Base-by-base conservation (phyloP, 2,113 vertebrate species). In the Apus apus region DNA sequence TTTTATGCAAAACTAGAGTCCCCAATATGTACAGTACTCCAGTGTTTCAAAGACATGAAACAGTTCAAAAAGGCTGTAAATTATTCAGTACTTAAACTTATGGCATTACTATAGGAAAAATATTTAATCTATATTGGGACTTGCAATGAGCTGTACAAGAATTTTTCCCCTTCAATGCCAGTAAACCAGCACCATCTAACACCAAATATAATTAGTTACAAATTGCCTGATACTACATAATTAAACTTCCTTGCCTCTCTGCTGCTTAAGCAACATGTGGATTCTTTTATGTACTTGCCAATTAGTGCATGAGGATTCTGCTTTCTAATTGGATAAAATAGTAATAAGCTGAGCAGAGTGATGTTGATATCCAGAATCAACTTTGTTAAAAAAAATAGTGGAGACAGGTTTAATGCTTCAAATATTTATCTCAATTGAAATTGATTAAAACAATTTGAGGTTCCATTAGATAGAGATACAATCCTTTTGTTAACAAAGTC, bases 371-470 rank as follows among this genome's bases (percentile, higher is more conserved):
- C 92, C 78, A 93, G 76, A 95, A 95, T 66, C 13, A 34, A 97
- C 92, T 96, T 91, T 90, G 90, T 95, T 89, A 95, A 94, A 94
- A 36, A 95, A 87, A 85, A 89, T 91, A 84, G 85, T 87, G 75
- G 70, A 91, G 95, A 96, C 90, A 96, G 89, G 95, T 97, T 97
- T 96, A 97, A 97, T 96, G 90, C 94, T 94, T 97, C 96, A 97
- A 96, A 96, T 97, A 96, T 97, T 97, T 97, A 94, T 97, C 93
- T 97, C 92, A 78, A 96, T 95, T 96, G 91, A 94, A 96, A 97
- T 87, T 96, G 97, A 97, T 97, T 97, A 97, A 96, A 97, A 97
- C 93, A 96, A 97, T 97, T 96, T 97, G 89, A 90, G 85, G 89
- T 96, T 97, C 93, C 95, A 97, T 93, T 94, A 97, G 84, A 88